Percentiles rank a stretch among this genome's conserved stretches.
Evolutionary conservation across 2,113 vertebrate genomes (phyloP).

Genomic region (Pluvianellus socialis): DNA sequence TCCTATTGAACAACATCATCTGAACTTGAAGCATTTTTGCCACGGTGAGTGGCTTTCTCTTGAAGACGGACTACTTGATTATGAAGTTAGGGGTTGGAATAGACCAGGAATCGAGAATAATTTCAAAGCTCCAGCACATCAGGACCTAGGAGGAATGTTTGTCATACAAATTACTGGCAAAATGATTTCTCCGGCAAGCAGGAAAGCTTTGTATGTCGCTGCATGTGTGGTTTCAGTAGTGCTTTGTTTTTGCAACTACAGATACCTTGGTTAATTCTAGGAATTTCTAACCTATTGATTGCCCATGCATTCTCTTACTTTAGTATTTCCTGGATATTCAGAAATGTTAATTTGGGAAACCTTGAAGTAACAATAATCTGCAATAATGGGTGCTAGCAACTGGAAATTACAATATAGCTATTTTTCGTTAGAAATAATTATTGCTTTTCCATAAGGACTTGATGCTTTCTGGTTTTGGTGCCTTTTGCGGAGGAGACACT

Average conservation of each 20-base stretch:
- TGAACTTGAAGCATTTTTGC: neutral
- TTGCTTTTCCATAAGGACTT: neutral
- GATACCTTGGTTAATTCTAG: neutral
- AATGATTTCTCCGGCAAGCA: neutral
- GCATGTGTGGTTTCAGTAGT: neutral
- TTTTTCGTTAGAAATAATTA: neutral
- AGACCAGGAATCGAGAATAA: neutral
- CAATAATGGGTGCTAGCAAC: neutral
- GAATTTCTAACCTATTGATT: neutral
- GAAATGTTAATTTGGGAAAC: neutral
- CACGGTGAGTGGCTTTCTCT: accelerated
- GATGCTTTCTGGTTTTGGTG: neutral
- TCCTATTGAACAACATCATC: neutral
- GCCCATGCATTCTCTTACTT: neutral
- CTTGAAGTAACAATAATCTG: neutral
- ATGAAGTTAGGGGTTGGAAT: neutral
- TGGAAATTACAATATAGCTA: neutral
- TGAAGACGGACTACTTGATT: neutral
- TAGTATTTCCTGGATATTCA: neutral
- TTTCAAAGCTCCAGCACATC: neutral
- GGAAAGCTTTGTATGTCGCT: neutral
- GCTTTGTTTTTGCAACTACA: neutral
- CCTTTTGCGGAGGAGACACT: neutral
- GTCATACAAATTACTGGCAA: neutral
- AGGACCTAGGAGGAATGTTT: neutral